These are phyloP conservation scores for Erithacus rubecula DNA, from an alignment of 2,797 vertebrate genomes.

Conservation along the genomic window DNA sequence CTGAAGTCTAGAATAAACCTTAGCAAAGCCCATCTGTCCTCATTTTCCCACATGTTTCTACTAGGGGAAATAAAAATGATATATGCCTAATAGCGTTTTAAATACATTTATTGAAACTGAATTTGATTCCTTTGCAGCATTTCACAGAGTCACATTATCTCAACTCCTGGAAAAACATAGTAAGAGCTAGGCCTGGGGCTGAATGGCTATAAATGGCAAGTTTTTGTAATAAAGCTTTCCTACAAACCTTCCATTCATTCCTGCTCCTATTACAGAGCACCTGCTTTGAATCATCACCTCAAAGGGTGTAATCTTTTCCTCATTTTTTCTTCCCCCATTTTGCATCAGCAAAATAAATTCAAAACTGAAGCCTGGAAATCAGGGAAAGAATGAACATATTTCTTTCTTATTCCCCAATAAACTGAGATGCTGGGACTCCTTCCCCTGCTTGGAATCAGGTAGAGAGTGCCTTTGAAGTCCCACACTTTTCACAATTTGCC, in stretches of 20 bases:
- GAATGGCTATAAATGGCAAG: background rate
- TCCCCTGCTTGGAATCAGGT: background rate
- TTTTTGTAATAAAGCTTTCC: background rate
- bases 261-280: background rate
- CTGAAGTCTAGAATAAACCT: background rate
- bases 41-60: background rate
- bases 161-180: background rate
- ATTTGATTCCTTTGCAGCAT: background rate
- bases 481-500: background rate
- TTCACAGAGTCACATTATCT: background rate
- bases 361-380: background rate
- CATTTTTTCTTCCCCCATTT: background rate
- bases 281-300: background rate
- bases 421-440: background rate
- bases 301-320: background rate
- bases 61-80: background rate
- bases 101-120: background rate
- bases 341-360: background rate
- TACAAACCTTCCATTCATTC: background rate
- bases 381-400: background rate
- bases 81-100: background rate
- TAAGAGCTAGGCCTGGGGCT: background rate
- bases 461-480: background rate
- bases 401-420: background rate
- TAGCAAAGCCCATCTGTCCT: background rate